A percentile compares a stretch with the other conserved stretches of the same genome.
Conservation (phyloP, 2,797 vertebrate genomes). For the Odontamblyopus lacepedii region DNA sequence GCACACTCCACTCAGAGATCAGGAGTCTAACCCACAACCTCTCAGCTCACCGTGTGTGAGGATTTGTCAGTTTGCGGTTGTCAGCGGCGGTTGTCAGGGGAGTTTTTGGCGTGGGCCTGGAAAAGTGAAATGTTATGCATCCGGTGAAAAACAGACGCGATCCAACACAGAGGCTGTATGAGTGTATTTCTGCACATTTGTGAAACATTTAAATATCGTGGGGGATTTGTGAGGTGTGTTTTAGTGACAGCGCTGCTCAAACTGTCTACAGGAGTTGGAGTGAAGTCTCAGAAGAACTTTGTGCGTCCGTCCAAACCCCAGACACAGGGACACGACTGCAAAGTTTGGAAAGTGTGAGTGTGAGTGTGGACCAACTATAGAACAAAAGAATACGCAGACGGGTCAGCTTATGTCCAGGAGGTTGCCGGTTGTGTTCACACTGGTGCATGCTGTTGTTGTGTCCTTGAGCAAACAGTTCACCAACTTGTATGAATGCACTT, state of each 20-base stretch:
- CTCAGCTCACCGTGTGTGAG: not conserved
- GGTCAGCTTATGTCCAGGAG: too few relatives aligned
- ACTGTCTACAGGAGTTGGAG: not conserved
- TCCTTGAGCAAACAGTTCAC: too few relatives aligned
- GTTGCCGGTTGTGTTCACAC: too few relatives aligned
- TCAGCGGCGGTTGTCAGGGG: not conserved
- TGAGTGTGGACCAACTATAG: not conserved
- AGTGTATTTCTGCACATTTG: not conserved
- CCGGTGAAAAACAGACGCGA: not conserved
- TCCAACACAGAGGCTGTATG: not conserved
- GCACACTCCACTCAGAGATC: too few relatives aligned
- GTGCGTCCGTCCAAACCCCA: not conserved
- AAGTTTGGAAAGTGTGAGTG: not conserved
- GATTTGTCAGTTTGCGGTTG: not conserved
- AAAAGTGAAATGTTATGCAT: not conserved
- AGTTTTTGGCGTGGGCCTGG: not conserved
- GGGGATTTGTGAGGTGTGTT: not conserved
- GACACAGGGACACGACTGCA: not conserved
- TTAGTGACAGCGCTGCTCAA: not conserved
- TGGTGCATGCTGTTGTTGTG: too few relatives aligned
- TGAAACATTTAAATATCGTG: not conserved
- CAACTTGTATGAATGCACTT: too few relatives aligned
- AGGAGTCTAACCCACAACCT: too few relatives aligned
- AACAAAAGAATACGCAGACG: not conserved
- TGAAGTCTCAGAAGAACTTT: not conserved